Base-by-base conservation (phyloP, 1,140 invertebrate genomes). In the Drosophila orena region DNA sequence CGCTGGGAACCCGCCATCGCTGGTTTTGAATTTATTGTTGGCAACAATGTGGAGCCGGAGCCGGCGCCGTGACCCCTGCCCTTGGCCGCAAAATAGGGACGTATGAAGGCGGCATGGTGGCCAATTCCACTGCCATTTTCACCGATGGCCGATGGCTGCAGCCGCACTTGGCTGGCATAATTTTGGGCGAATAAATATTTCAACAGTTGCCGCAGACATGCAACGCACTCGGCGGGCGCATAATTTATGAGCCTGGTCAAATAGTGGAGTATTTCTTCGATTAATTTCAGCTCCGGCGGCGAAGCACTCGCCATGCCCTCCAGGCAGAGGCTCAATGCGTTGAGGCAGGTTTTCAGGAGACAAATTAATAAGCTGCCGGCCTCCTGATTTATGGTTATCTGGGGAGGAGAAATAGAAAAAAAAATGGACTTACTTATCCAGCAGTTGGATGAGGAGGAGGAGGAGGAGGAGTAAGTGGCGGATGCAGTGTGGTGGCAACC, bases 161-260 rank as follows among this genome's bases (percentile, higher is more conserved):
- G 49, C 38, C 59, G 71, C 69, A 79, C 74, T 68, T 81, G 69
- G 54, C 93, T 94, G 35, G 93, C 93, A 60, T 96, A 93, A 92
- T 97, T 97, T 24, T 94, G 95, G 34, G 95, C 95, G 93, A 97
- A 97, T 54, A 97, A 92, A 85, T 95, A 95, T 92, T 97, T 97
- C 43, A 97, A 91, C 49, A 98, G 86, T 94, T 97, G 96, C 76
- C 96, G 95, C 20, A 97, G 96, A 93, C 96, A 97, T 66, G 94
- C 93, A 15, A 98, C 94, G 15, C 96, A 95, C 20, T 94, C 92
- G 8, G 94, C 94, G 11, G 96, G 94, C 58, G 96, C 95, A 59
- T 97, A 91, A 53, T 93, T 89, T 58, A 97, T 94, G 6, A 96
- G 95, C 35, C 93, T 94, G 72, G 95, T 95, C 15, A 97, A 92